Evolutionary conservation across 2,113 vertebrate species (phyloP), one percentile per base, ranked within the genome.

Genomic region (Nerophis ophidion): DNA sequence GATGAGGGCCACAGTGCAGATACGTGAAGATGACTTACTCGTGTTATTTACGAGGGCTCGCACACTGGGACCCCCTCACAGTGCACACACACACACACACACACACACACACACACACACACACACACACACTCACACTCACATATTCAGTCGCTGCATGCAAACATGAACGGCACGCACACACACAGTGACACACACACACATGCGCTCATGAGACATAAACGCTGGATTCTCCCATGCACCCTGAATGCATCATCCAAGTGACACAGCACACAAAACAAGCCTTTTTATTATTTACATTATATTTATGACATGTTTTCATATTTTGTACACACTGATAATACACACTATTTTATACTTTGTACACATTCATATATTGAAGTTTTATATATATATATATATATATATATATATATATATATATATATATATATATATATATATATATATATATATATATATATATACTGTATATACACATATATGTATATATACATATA

Each of bases 191-290:
- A 13, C 57, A 62, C 60, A 50, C 70, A 68, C 13, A 13, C 57
- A 44, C 77, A 60, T 76, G 75, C 73, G 66, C 75, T n/a, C 62
- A 16, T 70, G 58, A 59, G 63, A 66, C 61, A 61, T 58, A 45
- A 72, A 60, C 42, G 62, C 49, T 3, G 3, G 6, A 66, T 60
- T 78, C 59, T 57, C 63, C 48, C 71, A 70, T 60, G 70, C 74
- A 75, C 70, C 66, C 64, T 67, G 16, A 81, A 61, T 71, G 65
- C 65, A 65, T 66, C 54, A 68, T 76, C 54, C 62, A 60, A 80
- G 61, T 51, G 64, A 50, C 70, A 77, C 55, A 3, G 64, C 68
- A 76, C 74, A 69, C 66, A 80, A 71, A 57, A 44, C 35, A 50
- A 61, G 74, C 71, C 54, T 10, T 42, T 42, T 42, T n/a, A n/a